Evolutionary conservation across 2,113 vertebrate genomes (phyloP), one percentile per base, ranked within the genome.

Genomic region (Micronycteris hirsuta): DNA sequence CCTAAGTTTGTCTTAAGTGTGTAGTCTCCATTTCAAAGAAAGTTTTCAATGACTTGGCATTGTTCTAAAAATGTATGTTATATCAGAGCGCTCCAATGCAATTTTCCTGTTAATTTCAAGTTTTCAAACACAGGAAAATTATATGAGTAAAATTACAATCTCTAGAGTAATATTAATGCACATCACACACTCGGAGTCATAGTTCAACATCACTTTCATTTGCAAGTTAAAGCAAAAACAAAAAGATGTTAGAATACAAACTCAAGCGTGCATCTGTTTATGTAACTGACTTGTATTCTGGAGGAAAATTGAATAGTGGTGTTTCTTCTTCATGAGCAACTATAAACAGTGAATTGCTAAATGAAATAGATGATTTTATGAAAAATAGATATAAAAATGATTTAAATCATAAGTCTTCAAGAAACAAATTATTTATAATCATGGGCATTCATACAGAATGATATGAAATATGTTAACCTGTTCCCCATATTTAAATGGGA

Each of bases 81-180:
- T 84, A 88, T 82, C 45, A 87, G 87, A 94, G 19, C 33, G 28
- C 3, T 73, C 15, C 10, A 83, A 4, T 63, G 43, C 89, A 58
- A 56, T 80, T 93, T 86, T 91, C 20, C 61, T 83, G 4, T 81
- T 90, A 81, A 89, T 89, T 96, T 91, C 77, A 95, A 85, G 43
- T 73, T 97, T 89, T 76, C 22, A 93, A 91, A 74, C 4, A 61
- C 65, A 86, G 26, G 8, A 61, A 41, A 91, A 87, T 63, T 77
- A 19, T 6, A 43, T n/a, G 65, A 74, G 45, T 68, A 93, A 85
- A 70, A 91, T 71, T 78, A 85, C 0, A 78, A 74, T 76, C 19
- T 85, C 65, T 89, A 71, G 67, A 82, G 36, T 85, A 93, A 74
- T 83, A 88, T 73, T 96, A 83, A 92, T 38, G 47, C 28, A 63